Evolutionary conservation across 2,113 vertebrate genomes (phyloP), one percentile per base, ranked within the genome.

Genomic region (Leptocoma aspasia): DNA sequence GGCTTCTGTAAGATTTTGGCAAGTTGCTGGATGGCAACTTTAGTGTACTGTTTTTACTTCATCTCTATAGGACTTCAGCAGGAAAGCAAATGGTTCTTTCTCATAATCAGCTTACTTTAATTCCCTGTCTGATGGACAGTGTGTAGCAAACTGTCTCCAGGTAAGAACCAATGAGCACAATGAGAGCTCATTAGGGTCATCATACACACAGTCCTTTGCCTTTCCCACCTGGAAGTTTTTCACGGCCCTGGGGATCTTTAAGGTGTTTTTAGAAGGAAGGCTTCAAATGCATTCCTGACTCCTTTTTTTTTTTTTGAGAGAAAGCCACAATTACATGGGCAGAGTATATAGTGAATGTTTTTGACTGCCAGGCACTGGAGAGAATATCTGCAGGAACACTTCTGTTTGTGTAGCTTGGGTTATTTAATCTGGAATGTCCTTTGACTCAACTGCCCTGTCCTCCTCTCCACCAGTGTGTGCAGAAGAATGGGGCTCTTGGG

Each of bases 401-500:
- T 90, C 39, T 77, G 30, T 86, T 82, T 96, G 49, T 21, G 2
- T 79, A 71, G 71, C 64, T 63, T 73, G 10, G 20, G 66, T 71
- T 88, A 83, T 86, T 94, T 92, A 82, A 93, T 83, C 59, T 88
- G 87, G 70, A 93, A 93, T 75, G 85, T 82, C 66, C 68, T 88
- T 77, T 91, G 60, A 89, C 54, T 95, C 0, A 0, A 35, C 31
- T 88, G 37, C 54, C 39, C 26, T 86, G 75, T 85, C 68, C 63
- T 95, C 71, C 47, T 94, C 54, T 88, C 75, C 75, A 66, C 52
- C 76, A 41, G 60, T 2, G 1, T 91, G 30, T 54, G 77, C 27
- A 86, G 85, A 95, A 95, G 56, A 93, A 95, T 91, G 75, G 31
- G 94, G 47, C 91, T 93, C 71, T 64, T 82, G 92, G 79, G 93